phyloP scores from a whole-genome alignment of 92 coral and sea anemone species.

The Porites rus region DNA sequence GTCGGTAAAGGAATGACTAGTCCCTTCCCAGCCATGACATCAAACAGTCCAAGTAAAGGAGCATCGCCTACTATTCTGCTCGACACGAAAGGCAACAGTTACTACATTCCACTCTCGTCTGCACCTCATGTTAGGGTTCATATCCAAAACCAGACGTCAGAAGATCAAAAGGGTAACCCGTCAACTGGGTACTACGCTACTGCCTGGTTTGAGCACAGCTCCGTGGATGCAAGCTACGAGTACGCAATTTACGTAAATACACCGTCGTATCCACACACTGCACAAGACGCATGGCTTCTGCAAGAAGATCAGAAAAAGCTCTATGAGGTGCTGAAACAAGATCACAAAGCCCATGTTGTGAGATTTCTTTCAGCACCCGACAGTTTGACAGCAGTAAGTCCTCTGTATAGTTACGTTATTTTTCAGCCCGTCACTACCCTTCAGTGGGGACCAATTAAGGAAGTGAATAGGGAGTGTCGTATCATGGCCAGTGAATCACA shows the following conservation, averaged over 20 bases:
- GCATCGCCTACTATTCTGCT: background rate
- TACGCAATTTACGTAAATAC: constrained; percentile 46
- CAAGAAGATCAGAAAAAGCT: background rate
- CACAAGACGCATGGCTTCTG: constrained; percentile 7
- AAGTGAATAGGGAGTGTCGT: constrained; percentile 23
- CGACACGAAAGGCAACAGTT: constrained; percentile 76
- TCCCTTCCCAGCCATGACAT: background rate
- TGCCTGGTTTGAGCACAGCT: constrained; percentile 68
- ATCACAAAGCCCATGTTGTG: constrained; percentile 39
- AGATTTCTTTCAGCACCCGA: constrained; percentile 5
- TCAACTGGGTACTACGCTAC: constrained; percentile 54
- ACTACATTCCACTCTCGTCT: constrained; percentile 49
- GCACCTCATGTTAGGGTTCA: constrained; percentile 33
- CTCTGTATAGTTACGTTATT: constrained; percentile 41
- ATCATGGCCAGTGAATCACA: constrained; percentile 8
- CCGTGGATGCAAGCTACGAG: constrained; percentile 21
- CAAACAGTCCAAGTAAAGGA: background rate
- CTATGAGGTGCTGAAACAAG: constrained; percentile 29
- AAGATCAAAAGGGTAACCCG: constrained; percentile 12
- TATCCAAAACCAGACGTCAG: constrained; percentile 36
- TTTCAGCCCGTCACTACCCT: background rate
- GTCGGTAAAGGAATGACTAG: constrained; percentile 17
- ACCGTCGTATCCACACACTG: constrained; percentile 6
- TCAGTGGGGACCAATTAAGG: constrained; percentile 9
- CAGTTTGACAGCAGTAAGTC: background rate